Conservation (phyloP, 2,888 invertebrate species). For the Aricia artaxerxes region DNA sequence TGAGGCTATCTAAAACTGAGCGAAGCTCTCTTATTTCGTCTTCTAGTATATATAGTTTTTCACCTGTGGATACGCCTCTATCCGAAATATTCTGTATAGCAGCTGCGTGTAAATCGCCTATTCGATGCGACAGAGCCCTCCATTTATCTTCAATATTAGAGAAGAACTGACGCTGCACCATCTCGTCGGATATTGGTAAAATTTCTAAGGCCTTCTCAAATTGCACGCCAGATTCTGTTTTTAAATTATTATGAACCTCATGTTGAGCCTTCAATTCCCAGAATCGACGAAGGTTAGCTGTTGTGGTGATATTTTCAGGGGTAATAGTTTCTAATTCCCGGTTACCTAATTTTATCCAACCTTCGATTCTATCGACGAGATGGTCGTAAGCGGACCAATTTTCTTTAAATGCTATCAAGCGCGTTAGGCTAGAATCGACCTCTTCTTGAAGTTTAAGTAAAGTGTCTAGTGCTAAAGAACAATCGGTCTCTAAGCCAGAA, state of each 20-base stretch:
- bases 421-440: constrained; percentile 85
- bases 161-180: constrained; percentile 89
- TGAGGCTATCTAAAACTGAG: constrained; percentile 84
- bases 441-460: constrained; percentile 87
- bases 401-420: constrained; percentile 87
- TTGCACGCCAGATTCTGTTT: constrained; percentile 85
- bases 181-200: constrained; percentile 91
- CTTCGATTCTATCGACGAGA: constrained; percentile 86
- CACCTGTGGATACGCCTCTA: constrained; percentile 86
- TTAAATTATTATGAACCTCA: constrained; percentile 89
- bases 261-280: constrained; percentile 95
- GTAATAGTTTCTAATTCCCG: constrained; percentile 85
- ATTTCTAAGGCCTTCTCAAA: constrained; percentile 89
- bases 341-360: constrained; percentile 88
- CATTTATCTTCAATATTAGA: constrained; percentile 89
- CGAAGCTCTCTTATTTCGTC: constrained; percentile 88
- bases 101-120: constrained; percentile 83
- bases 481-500: constrained; percentile 86
- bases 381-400: constrained; percentile 88
- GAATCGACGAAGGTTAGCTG: constrained; percentile 89
- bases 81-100: constrained; percentile 87
- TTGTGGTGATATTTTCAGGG: constrained; percentile 82
- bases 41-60: constrained; percentile 87
- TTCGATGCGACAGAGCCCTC: constrained; percentile 83
- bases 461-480: constrained; percentile 86